These are phyloP conservation scores for Oryzias celebensis DNA, from an alignment of 2,113 vertebrate genomes.

Conservation along the genomic window DNA sequence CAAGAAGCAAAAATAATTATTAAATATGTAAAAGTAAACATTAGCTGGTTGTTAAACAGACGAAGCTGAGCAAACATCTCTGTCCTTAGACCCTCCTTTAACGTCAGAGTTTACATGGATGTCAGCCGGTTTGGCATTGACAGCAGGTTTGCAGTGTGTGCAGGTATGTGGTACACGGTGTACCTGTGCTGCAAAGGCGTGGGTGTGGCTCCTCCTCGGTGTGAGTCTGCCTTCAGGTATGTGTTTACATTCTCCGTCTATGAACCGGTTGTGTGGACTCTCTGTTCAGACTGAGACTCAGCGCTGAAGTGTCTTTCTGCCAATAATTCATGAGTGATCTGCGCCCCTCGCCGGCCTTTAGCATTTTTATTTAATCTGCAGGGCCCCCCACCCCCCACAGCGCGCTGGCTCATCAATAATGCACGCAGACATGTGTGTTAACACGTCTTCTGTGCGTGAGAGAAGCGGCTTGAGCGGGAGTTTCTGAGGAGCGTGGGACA, in stretches of 20 bases:
- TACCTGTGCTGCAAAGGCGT: not conserved
- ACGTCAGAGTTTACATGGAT: no score
- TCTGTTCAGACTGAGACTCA: conserved; percentile 80
- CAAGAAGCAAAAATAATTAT: no score
- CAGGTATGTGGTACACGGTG: not conserved
- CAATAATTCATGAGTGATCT: conserved; percentile 97
- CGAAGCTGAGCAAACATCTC: no score
- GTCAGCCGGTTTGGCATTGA: no score
- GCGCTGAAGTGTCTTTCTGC: conserved; percentile 82
- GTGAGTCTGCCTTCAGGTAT: conserved; percentile 12
- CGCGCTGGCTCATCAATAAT: conserved; percentile 87
- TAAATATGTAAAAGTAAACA: no score
- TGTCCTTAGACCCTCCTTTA: no score
- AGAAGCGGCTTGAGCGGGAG: conserved; percentile 1
- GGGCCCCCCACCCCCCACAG: conserved; percentile 69
- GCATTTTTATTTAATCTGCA: conserved; percentile 92
- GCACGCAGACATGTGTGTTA: conserved; percentile 90
- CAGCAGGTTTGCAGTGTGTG: no score
- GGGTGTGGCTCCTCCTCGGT: not conserved
- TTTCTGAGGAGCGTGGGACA: conserved; percentile 18
- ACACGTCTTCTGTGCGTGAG: conserved; percentile 80
- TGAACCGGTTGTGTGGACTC: conserved; percentile 12
- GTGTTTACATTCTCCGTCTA: conserved; percentile 9
- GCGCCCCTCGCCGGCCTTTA: conserved; percentile 87
- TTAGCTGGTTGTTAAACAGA: no score